Percentiles rank a stretch among this genome's conserved stretches.
Conservation (phyloP, 2,113 vertebrate species). For the Elgaria multicarinata region DNA sequence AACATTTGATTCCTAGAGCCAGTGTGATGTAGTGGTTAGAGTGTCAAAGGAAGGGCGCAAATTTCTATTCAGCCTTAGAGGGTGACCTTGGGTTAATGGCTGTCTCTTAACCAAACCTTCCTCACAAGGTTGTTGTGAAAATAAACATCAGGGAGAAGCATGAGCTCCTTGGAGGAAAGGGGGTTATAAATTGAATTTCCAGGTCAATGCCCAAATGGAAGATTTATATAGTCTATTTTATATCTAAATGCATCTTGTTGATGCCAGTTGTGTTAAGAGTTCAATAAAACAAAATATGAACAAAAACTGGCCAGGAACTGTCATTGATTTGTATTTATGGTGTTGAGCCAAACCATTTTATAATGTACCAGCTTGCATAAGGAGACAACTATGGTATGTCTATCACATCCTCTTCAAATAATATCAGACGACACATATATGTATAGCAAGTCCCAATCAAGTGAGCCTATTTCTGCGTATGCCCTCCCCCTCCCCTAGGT, state of each 20-base stretch:
- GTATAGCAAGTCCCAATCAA: background rate
- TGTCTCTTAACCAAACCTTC: background rate
- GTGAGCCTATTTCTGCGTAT: background rate
- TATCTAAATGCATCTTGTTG: no score
- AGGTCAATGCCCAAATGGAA: background rate
- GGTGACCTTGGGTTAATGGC: background rate
- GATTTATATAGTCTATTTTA: background rate
- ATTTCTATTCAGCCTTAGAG: background rate
- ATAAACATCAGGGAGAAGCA: background rate
- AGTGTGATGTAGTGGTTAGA: background rate
- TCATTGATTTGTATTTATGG: no score
- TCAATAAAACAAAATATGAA: no score
- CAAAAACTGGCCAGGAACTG: background rate
- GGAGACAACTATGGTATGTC: background rate
- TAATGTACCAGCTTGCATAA: background rate
- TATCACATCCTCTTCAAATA: background rate
- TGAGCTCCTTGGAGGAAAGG: background rate
- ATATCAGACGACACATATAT: background rate
- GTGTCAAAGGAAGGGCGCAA: background rate
- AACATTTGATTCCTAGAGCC: background rate
- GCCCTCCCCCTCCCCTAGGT: no score
- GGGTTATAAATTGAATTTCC: background rate
- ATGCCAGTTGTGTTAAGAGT: background rate
- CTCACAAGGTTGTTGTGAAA: background rate
- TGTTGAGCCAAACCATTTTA: no score